Evolutionary conservation across 2,797 vertebrate species (phyloP), one percentile per base, ranked within the genome.

Genomic region (Lophotriccus pileatus): DNA sequence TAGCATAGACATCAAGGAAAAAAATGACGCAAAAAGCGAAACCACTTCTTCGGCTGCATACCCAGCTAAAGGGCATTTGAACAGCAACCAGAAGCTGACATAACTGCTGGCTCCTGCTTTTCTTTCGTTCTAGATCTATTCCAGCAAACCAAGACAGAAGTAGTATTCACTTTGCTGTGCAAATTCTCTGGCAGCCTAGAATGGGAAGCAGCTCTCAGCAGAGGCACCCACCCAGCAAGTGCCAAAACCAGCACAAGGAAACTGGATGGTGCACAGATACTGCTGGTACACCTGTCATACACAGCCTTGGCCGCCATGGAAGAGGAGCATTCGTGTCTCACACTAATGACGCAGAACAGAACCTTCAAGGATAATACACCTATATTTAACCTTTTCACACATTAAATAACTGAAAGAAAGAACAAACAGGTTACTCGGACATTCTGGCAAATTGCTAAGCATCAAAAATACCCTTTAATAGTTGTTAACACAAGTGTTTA

Each of bases 1-100:
- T 0, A 56, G 17, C 4, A 63, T 1, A 2, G 9, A 12, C 6
- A 72, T 0, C 30, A 9, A 22, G 20, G 4, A 27, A 69, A 56
- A 43, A 50, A 3, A 2, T 19, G 1, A 58, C 41, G 5, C 11
- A 39, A 56, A 23, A 56, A 34, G 55, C 24, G 55, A 56, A 14
- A 15, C 32, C n/a, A n/a, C 21, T 56, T 56, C 55, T 56, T 15
- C 23, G 13, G 28, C 73, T 67, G 73, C 27, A 80, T 10, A 36
- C 18, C 25, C 39, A 67, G 18, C 25, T 56, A 63, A 63, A 67
- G 28, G 14, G 28, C 59, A 77, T 49, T 6, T 69, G 13, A 94
- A 76, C 37, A 50, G 55, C 46, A 53, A 67, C 47, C 49, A 86
- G 32, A 63, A 67, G 4, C 13, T 37, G 41, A 91, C 34, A 22